Conservation (phyloP, 2,113 vertebrate genomes). For the Eupsittula cactorum region DNA sequence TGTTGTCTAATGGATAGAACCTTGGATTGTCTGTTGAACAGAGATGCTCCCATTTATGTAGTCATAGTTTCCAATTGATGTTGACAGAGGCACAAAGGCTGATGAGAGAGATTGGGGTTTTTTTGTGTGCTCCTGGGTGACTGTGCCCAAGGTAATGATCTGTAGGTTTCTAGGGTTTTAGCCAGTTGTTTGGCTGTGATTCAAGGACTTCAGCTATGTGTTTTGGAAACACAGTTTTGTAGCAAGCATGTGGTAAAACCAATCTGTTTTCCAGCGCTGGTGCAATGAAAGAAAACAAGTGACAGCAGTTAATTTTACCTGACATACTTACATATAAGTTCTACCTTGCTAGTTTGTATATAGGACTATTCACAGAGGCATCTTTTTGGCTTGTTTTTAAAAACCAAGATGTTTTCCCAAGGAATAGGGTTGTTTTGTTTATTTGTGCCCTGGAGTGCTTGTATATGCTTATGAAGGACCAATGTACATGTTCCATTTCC, state of each 20-base stretch:
- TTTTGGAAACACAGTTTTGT: slow-evolving; percentile 54
- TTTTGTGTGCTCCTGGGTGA: neutral
- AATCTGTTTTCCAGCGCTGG: slow-evolving; percentile 33
- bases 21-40: neutral
- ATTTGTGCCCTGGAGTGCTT: slow-evolving; percentile 37
- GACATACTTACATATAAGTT: slow-evolving; percentile 22
- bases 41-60: neutral
- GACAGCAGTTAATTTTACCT: slow-evolving; percentile 4
- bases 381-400: slow-evolving; percentile 30
- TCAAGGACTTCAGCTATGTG: slow-evolving; percentile 55
- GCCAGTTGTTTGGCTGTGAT: slow-evolving; percentile 54
- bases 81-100: neutral
- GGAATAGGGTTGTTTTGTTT: slow-evolving; percentile 30
- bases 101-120: neutral
- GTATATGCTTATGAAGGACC: slow-evolving; percentile 27
- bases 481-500: neutral
- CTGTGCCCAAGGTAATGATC: slow-evolving; percentile 29
- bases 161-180: slow-evolving; percentile 50
- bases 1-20: neutral
- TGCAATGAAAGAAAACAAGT: neutral
- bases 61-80: neutral
- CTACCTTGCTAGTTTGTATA: neutral
- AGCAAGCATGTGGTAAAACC: slow-evolving; percentile 53
- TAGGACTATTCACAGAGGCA: neutral
- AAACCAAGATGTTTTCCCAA: neutral